Conservation (phyloP, 1,140 invertebrate species). For the Tetragonula clypearis region DNA sequence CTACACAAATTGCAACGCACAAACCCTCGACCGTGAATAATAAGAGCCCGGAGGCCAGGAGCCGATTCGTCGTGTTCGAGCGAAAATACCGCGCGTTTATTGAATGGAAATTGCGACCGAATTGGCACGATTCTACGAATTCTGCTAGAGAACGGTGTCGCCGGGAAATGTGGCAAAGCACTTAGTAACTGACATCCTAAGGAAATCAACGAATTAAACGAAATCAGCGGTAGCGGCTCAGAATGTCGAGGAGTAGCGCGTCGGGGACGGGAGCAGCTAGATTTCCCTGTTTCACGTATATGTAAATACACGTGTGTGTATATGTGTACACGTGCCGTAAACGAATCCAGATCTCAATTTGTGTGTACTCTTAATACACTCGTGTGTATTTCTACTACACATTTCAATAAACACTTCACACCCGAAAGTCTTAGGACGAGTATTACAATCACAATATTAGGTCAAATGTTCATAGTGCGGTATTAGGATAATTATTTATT, state of each 20-base stretch:
- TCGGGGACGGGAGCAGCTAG: neutral
- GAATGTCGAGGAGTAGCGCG: slow-evolving; percentile 21
- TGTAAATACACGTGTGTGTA: too few relatives aligned
- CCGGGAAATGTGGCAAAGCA: slow-evolving; percentile 28
- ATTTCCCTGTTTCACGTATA: too few relatives aligned
- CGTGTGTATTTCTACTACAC: too few relatives aligned
- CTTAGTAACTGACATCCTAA: slow-evolving; percentile 32
- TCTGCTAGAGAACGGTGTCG: slow-evolving; percentile 4
- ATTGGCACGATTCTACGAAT: slow-evolving; percentile 36
- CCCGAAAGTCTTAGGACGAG: too few relatives aligned
- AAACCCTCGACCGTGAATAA: neutral
- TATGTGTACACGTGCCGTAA: too few relatives aligned
- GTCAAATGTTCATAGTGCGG: too few relatives aligned
- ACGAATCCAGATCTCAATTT: too few relatives aligned
- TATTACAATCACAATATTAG: too few relatives aligned
- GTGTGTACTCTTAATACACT: too few relatives aligned
- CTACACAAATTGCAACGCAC: neutral
- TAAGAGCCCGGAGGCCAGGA: neutral
- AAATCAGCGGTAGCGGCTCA: slow-evolving; percentile 4
- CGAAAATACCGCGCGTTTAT: slow-evolving; percentile 4
- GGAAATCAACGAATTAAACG: slow-evolving; percentile 52
- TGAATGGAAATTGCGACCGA: slow-evolving; percentile 27
- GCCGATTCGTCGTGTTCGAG: neutral
- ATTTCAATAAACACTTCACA: too few relatives aligned
- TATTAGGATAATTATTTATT: too few relatives aligned